phyloP scores from a whole-genome alignment of 2,113 vertebrate genomes.

The Elephas maximus region DNA sequence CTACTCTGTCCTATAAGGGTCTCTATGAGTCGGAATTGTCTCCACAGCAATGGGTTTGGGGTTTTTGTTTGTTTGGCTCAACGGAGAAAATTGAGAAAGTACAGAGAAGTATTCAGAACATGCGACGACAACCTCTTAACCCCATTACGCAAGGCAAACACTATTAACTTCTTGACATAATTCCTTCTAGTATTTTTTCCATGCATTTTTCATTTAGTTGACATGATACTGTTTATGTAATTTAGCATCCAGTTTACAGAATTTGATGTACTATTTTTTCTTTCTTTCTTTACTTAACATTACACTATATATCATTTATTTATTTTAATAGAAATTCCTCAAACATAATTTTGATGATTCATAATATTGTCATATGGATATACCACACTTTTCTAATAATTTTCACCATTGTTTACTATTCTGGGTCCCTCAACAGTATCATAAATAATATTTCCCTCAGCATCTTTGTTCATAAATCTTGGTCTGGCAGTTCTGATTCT shows the following conservation, averaged over 20 bases:
- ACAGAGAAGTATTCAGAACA: conserved; percentile 16
- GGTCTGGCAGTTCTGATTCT: conserved; percentile 60
- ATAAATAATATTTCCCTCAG: conserved; percentile 17
- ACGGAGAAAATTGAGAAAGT: conserved; percentile 24
- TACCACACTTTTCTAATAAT: conserved; percentile 45
- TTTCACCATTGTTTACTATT: conserved; percentile 26
- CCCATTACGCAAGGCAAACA: conserved; percentile 36
- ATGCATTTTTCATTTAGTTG: conserved; percentile 20
- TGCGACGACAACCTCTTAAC: background rate
- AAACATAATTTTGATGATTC: conserved; percentile 39
- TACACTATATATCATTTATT: conserved; percentile 12
- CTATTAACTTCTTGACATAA: background rate
- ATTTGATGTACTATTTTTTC: background rate
- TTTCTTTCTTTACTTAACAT: background rate
- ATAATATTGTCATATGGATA: conserved; percentile 4
- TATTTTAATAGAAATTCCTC: conserved; percentile 49
- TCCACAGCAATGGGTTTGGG: too few relatives aligned
- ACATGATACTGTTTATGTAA: background rate
- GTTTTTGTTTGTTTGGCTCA: background rate
- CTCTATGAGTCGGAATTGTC: background rate
- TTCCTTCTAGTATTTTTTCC: background rate
- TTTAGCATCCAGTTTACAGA: conserved; percentile 45
- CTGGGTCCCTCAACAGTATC: conserved; percentile 44
- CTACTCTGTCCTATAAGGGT: background rate
- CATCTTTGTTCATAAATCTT: conserved; percentile 61